Conservation (phyloP, 2,888 invertebrate species). For the Philopedon plagiatum region DNA sequence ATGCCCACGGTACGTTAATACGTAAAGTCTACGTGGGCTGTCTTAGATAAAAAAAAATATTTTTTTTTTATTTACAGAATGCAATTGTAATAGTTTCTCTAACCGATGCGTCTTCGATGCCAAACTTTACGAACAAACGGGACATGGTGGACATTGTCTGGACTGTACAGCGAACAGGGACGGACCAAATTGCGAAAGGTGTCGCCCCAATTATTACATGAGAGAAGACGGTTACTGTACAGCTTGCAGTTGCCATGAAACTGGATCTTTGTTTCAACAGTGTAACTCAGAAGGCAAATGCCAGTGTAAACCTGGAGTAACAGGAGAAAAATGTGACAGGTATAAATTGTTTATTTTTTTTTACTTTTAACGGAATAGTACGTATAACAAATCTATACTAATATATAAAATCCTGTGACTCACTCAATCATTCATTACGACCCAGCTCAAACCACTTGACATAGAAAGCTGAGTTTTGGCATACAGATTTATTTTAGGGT, state of each 20-base stretch:
- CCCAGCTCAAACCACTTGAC: too few species aligned
- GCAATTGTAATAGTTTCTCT: conserved; percentile 95
- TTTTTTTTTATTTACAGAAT: conserved; percentile 75
- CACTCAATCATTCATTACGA: too few species aligned
- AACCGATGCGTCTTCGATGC: conserved; percentile 96
- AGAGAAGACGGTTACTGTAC: conserved; percentile 85
- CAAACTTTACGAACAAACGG: conserved; percentile 89
- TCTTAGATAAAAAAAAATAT: too few species aligned
- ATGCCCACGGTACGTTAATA: too few species aligned
- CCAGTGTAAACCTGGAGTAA: conserved; percentile 90
- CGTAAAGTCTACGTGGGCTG: too few species aligned
- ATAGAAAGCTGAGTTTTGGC: too few species aligned
- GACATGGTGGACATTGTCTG: conserved; percentile 96
- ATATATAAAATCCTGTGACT: too few species aligned
- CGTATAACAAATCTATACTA: too few species aligned
- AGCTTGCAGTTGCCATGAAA: conserved; percentile 93
- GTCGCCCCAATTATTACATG: conserved; percentile 93
- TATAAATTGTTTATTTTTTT: not conserved
- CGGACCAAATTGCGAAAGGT: conserved; percentile 96
- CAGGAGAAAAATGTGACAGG: conserved; percentile 85
- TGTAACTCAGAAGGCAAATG: conserved; percentile 95
- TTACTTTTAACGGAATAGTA: too few species aligned
- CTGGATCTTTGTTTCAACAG: conserved; percentile 90
- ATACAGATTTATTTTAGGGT: too few species aligned
- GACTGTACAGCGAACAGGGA: conserved; percentile 95